Base-by-base conservation (phyloP, 2,797 vertebrate genomes). In the Gadopsis bispinosus region DNA sequence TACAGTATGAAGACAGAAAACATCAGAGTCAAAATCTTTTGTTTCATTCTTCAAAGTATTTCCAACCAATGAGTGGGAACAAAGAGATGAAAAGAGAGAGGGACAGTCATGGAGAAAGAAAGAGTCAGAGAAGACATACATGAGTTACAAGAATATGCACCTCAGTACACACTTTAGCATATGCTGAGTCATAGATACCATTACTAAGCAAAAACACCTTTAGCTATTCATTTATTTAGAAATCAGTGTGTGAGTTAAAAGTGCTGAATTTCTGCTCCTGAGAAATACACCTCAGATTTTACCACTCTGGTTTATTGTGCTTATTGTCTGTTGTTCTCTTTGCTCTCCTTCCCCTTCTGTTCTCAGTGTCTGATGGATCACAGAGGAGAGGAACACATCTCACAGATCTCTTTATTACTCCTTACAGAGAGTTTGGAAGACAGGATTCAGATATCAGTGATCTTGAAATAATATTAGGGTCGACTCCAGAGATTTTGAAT, bases 301-400 rank as follows among this genome's bases (percentile, higher is more conserved):
- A 55, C 66, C 41, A 14, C 19, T 48, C 26, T 39, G 45, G 39
- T 67, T 77, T 67, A 53, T 59, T 1, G 8, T 35, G 13, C 6
- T 26, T 26, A 26, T 26, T 26, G 26, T 26, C 26, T 13, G 68
- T 70, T 5, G 5, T 60, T 64, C 33, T 53, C 45, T 67, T 82
- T 72, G 58, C 48, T 86, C 67, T 67, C 73, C 64, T 68, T 61
- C 70, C 47, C 26, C 45, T 8, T 67, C 37, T 70, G 51, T 29
- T 75, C 61, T 72, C 66, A 4, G 20, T 19, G 53, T 75, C 58
- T 75, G 48, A 81, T 65, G 71, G 74, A 61, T 84, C 60, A 71
- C 72, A 7, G 79, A 79, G 62, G 41, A 77, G 62, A 71, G 19
- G 17, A 82, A 63, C 4, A 11, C 67, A 35, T 64, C 68, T 66